phyloP scores from a whole-genome alignment of 2,797 vertebrate species.

The Esox lucius region DNA sequence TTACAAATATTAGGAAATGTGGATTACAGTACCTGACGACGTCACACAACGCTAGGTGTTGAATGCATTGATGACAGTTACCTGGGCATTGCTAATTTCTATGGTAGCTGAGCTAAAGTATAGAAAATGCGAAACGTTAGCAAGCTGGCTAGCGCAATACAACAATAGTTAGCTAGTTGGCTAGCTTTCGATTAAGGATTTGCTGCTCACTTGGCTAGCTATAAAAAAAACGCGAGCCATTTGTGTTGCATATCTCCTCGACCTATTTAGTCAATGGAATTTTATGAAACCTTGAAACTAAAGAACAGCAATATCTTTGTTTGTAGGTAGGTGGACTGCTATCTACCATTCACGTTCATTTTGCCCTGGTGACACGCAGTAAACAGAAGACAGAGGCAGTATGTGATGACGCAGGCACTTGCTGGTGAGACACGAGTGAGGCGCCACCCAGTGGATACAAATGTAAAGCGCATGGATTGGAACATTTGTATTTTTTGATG shows the following conservation, averaged over 20 bases:
- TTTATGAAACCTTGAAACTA: not conserved
- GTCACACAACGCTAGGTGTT: conserved; percentile 5
- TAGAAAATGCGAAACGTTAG: not conserved
- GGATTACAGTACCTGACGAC: conserved; percentile 5
- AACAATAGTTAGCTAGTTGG: not conserved
- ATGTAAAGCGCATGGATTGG: not conserved
- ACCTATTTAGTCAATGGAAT: not conserved
- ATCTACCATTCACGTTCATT: not conserved
- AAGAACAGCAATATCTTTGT: not conserved
- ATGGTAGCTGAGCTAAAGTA: not conserved
- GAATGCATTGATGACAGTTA: conserved; percentile 13
- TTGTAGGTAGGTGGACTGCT: not conserved
- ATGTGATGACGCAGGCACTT: conserved; percentile 17
- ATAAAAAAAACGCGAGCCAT: conserved; percentile 2
- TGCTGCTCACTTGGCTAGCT: not conserved
- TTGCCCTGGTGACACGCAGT: not conserved
- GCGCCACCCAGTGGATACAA: conserved; percentile 6
- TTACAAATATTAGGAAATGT: too few species aligned
- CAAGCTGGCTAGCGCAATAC: not conserved
- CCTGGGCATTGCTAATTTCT: conserved; percentile 3
- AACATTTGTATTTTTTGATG: not conserved
- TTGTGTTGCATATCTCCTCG: not conserved
- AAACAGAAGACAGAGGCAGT: not conserved
- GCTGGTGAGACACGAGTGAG: not conserved
- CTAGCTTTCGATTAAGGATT: not conserved